phyloP scores from a whole-genome alignment of 2,113 vertebrate species.

The Chrysochloris asiatica region DNA sequence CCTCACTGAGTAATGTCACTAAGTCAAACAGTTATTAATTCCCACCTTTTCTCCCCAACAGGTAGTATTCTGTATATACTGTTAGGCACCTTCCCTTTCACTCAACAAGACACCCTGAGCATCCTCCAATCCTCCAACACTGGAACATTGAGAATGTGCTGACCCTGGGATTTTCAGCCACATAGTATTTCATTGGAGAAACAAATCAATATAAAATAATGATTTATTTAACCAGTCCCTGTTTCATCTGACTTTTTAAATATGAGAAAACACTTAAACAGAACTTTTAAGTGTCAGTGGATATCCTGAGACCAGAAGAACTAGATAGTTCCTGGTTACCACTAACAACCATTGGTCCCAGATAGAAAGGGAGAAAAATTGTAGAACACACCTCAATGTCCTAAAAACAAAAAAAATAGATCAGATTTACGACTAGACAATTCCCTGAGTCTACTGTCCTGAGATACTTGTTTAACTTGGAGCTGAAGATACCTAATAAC shows the following conservation, averaged over 20 bases:
- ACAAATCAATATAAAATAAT: no score
- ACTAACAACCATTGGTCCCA: neutral
- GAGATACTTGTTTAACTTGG: neutral
- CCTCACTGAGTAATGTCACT: neutral
- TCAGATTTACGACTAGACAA: neutral
- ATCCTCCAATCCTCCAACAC: neutral
- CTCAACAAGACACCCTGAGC: neutral
- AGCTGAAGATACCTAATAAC: neutral
- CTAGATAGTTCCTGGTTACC: neutral
- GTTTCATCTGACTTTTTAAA: neutral
- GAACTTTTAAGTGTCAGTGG: neutral
- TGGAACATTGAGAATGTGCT: neutral
- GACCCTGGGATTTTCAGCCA: neutral
- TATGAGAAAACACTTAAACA: neutral
- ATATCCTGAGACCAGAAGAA: neutral
- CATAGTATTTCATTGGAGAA: neutral
- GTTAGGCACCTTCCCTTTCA: constrained; percentile 17
- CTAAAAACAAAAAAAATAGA: neutral
- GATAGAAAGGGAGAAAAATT: neutral
- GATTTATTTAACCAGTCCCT: neutral
- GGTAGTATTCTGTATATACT: neutral
- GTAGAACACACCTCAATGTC: neutral
- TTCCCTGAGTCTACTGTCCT: neutral
- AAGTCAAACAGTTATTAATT: neutral
- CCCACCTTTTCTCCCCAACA: neutral